Base-by-base conservation (phyloP, 2,797 vertebrate genomes). In the Iguana delicatissima region DNA sequence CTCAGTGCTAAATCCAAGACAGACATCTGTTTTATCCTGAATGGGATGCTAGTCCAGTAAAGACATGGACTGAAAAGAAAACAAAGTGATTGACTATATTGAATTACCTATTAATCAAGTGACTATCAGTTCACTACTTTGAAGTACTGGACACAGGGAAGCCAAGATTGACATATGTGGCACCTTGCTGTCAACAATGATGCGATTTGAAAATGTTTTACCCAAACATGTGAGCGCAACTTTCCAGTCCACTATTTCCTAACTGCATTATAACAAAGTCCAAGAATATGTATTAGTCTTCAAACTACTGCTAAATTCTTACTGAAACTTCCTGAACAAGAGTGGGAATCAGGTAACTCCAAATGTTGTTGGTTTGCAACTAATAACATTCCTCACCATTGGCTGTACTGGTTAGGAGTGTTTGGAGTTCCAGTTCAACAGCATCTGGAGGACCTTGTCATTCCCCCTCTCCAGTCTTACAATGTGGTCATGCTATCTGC, bases 271-370 rank as follows among this genome's bases (percentile, higher is more conserved):
- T 2, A 93, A n/a, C 52, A 90, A 92, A 91, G 67, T 22, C 59
- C 52, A 92, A 94, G 85, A 1, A 26, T 24, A 64, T 91, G 22
- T 20, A 55, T 89, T 94, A 80, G 6, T 38, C 77, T 73, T 84
- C 88, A 55, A 85, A 32, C n/a, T 85, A 90, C 18, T 12, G 73
- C 72, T 91, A 91, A 92, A 20, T 74, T 64, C 35, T n/a, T 67
- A 88, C 87, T 91, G 35, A 50, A 46, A 62, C 57, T 69, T 69
- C 32, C 10, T 29, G 67, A 69, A 29, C 67, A 69, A 69, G 26
- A 8, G 29, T 69, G 20, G 67, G 67, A 69, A 69, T 67, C 22
- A 64, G 26, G 24, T 67, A 67, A 7, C 64, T 29, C 64, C 64
- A 67, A 6, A 22, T 22, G 20, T 64, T 64, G 62, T 64, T 64